A percentile compares a stretch with the other conserved stretches of the same genome.
phyloP scores from a whole-genome alignment of 1,140 invertebrate species.

The Drosophila ananassae region DNA sequence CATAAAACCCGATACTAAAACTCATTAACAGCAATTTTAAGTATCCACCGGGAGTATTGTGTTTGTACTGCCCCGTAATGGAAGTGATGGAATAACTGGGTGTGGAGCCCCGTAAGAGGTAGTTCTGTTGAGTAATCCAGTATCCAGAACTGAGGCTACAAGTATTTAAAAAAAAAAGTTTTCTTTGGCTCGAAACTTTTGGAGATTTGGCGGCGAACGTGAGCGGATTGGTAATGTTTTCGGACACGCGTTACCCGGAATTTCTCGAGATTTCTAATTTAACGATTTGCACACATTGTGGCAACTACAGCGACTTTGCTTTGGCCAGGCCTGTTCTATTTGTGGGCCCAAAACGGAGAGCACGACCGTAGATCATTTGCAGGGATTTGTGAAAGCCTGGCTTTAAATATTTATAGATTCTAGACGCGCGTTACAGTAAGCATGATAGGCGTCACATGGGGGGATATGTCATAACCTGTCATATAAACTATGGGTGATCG shows the following conservation, averaged over 20 bases:
- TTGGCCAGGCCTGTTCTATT: constrained; percentile 9
- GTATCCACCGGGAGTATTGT: constrained; percentile 48
- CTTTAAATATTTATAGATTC: constrained; percentile 33
- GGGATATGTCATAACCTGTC: constrained; percentile 55
- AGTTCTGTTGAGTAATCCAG: not conserved
- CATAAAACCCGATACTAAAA: constrained; percentile 61
- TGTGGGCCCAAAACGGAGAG: not conserved
- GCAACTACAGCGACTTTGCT: constrained; percentile 18
- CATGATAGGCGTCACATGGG: constrained; percentile 21
- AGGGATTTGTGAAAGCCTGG: constrained; percentile 5
- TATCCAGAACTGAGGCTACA: not conserved
- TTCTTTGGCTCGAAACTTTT: not conserved
- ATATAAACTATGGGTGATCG: constrained; percentile 56
- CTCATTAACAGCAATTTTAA: constrained; percentile 63
- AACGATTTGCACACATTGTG: constrained; percentile 70
- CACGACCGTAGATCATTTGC: constrained; percentile 20
- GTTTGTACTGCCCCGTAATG: constrained; percentile 5
- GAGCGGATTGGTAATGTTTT: constrained; percentile 21
- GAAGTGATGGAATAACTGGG: constrained; percentile 14
- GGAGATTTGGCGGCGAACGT: constrained; percentile 9
- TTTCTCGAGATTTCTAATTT: constrained; percentile 59
- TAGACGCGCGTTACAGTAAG: constrained; percentile 32
- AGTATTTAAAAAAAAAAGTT: not conserved
- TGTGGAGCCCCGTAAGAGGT: constrained; percentile 17
- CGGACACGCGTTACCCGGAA: constrained; percentile 51